phyloP scores from a whole-genome alignment of 2,797 vertebrate species.

The Cephalopachus bancanus region DNA sequence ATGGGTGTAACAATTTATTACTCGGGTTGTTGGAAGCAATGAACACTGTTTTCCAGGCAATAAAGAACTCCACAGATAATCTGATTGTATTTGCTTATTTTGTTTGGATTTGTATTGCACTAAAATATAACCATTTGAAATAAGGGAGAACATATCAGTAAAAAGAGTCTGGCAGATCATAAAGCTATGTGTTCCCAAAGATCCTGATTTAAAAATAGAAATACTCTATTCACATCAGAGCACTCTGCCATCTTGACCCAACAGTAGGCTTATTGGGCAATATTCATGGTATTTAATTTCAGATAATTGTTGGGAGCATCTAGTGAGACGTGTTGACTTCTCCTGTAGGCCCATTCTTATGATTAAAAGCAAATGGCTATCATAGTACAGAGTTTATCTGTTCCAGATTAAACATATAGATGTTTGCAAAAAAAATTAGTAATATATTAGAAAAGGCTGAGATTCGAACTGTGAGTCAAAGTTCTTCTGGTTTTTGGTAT shows the following conservation, averaged over 20 bases:
- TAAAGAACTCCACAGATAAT: constrained; percentile 7
- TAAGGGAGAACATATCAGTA: background rate
- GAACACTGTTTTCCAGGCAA: constrained; percentile 5
- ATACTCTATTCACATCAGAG: background rate
- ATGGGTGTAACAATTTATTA: constrained; percentile 42
- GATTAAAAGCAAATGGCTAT: constrained; percentile 8
- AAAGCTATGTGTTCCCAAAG: background rate
- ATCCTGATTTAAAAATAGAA: constrained; percentile 8
- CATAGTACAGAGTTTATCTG: background rate
- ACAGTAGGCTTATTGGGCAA: background rate
- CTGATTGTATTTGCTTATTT: constrained; percentile 37
- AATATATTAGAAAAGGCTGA: background rate
- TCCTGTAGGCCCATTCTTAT: background rate
- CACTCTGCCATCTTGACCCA: background rate
- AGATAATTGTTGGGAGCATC: background rate
- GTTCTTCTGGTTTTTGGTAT: background rate
- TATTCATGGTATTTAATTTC: background rate
- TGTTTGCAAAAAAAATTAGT: background rate
- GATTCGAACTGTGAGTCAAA: background rate
- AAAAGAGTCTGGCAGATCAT: background rate
- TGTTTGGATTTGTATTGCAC: background rate
- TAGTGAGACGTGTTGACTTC: background rate
- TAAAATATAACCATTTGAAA: constrained; percentile 44
- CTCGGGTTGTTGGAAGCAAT: background rate
- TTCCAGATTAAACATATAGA: background rate